Evolutionary conservation across 2,113 vertebrate genomes (phyloP).

Genomic region (Blennius ocellaris): DNA sequence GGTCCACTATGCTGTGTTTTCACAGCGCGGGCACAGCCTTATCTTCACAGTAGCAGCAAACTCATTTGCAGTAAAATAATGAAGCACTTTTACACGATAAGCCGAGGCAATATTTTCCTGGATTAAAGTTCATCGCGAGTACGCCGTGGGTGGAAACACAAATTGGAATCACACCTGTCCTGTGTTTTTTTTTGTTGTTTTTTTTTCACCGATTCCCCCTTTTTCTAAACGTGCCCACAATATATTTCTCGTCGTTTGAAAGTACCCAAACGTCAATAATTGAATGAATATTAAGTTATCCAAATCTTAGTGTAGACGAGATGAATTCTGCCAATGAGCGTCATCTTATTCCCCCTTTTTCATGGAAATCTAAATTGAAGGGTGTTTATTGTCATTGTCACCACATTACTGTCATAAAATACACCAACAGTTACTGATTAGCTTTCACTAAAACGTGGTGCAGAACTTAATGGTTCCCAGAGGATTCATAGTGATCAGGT

Average conservation of each 20-base stretch:
- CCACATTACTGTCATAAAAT: too few species aligned
- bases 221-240: conserved; percentile 21
- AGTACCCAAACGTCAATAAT: background rate
- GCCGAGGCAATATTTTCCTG: background rate
- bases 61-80: conserved; percentile 19
- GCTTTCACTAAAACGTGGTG: too few species aligned
- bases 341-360: too few species aligned
- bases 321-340: too few species aligned
- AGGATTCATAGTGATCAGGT: too few species aligned
- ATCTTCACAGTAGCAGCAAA: conserved; percentile 9
- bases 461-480: too few species aligned
- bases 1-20: conserved; percentile 2
- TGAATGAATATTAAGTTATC: too few species aligned
- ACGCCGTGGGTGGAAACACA: background rate
- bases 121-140: background rate
- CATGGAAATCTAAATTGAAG: too few species aligned
- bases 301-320: too few species aligned
- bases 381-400: too few species aligned
- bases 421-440: too few species aligned
- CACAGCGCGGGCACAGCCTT: background rate
- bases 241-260: conserved; percentile 21
- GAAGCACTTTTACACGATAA: background rate
- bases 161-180: background rate
- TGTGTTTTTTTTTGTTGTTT: background rate
- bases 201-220: background rate